phyloP scores from a whole-genome alignment of 2,888 invertebrate species.

The Galerucella pusilla region DNA sequence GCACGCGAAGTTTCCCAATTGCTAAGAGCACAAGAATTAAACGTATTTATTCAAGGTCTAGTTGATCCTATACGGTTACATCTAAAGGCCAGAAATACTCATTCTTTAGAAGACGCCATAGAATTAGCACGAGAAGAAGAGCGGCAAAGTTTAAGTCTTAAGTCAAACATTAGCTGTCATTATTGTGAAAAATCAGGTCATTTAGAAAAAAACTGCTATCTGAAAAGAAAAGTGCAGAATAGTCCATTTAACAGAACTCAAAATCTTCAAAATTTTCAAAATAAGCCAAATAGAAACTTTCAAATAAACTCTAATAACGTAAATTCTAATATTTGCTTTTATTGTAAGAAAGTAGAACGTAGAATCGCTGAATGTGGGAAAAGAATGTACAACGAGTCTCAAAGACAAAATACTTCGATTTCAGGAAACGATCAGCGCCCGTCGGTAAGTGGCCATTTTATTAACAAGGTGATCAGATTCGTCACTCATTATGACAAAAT shows the following conservation, averaged over 20 bases:
- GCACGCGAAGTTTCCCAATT: background rate
- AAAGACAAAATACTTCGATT: background rate
- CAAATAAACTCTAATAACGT: no score
- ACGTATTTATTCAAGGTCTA: background rate
- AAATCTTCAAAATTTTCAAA: background rate
- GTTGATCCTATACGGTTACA: background rate
- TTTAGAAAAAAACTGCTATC: no score
- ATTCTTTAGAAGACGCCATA: no score
- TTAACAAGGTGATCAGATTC: background rate
- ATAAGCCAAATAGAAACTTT: background rate
- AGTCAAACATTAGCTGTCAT: no score
- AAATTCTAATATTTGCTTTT: no score
- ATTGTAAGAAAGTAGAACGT: no score
- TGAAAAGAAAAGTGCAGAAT: background rate
- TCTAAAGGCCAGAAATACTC: background rate
- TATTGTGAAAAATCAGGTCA: no score
- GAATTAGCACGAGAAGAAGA: no score
- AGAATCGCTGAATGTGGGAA: background rate
- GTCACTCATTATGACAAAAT: background rate
- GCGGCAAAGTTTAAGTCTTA: no score
- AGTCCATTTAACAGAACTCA: background rate
- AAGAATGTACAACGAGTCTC: background rate
- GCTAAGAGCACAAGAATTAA: background rate
- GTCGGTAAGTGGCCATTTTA: constrained; percentile 2
- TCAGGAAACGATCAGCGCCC: constrained; percentile 1